Base-by-base conservation (phyloP, 2,113 vertebrate genomes). In the Spermophilus dauricus region DNA sequence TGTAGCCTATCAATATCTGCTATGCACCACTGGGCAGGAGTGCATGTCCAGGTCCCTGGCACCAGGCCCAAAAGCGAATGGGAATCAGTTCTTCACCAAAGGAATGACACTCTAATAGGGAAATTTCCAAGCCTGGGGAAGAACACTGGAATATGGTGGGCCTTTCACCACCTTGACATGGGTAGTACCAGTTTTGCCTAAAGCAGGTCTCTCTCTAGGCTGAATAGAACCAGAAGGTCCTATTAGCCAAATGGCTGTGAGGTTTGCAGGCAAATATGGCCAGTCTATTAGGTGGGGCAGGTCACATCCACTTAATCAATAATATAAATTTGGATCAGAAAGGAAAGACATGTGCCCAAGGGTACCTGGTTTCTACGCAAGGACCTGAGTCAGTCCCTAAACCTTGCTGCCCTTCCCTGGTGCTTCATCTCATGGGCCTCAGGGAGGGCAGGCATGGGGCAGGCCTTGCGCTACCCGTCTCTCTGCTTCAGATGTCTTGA, bases 401-500 rank as follows among this genome's bases (percentile, higher is more conserved):
- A 30, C 70, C 22, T 82, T 13, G 26, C 89, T 72, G 37, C 28
- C 73, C 16, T n/a, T 82, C 65, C 75, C 42, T 3, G 30, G n/a
- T 3, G 1, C 51, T 26, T 85, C 8, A 3, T 56, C 53, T 91
- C 89, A 10, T 1, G 32, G 86, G 69, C 70, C 85, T 26, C 5
- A 14, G 20, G 37, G 63, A 94, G 30, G 76, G 89, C 30, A 63
- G 73, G 73, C 2, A 3, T 63, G 7, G 58, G 63, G 61, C 48
- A 73, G 53, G 65, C 73, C 39, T 76, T 7, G 0, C 0, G 30
- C 69, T 30, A 95, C 94, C 92, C 94, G 91, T 53, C 89, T 96
- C 56, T 80, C 97, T 76, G 96, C 95, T 95, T 88, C 16, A 12
- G 48, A 93, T 95, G 70, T 86, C 97, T 97, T 94, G 86, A 96